Evolutionary conservation across 2,888 invertebrate genomes (phyloP).

Genomic region (Cecidostiba fungosa): DNA sequence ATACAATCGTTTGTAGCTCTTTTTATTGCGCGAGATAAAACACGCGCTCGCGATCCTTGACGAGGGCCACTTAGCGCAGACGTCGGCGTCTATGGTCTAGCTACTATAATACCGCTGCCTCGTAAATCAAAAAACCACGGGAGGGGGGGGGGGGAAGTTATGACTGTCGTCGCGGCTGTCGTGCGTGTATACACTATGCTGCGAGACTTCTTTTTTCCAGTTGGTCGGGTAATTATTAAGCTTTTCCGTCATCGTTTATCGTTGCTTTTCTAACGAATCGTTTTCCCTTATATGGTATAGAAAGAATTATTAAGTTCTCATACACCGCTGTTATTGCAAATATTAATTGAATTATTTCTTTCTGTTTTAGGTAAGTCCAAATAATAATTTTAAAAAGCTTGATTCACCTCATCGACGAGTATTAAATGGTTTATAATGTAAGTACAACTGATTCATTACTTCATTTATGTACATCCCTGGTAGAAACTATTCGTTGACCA

Average conservation of each 20-base stretch:
- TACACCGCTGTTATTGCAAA: background rate
- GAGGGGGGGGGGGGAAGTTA: background rate
- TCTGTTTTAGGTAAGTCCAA: background rate
- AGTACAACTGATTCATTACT: background rate
- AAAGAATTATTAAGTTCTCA: background rate
- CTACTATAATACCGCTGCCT: background rate
- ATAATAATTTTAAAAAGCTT: background rate
- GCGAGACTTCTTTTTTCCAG: background rate
- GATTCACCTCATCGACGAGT: background rate
- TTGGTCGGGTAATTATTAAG: background rate
- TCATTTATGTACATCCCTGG: too few species aligned
- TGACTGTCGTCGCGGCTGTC: background rate
- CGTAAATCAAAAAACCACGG: constrained; percentile 45
- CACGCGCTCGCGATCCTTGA: constrained; percentile 24
- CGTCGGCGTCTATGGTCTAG: background rate
- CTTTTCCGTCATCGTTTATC: constrained; percentile 3
- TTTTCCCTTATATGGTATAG: background rate
- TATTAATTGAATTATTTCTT: background rate
- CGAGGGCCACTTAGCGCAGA: constrained; percentile 34
- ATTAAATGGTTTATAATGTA: background rate
- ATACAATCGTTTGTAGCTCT: constrained; percentile 39
- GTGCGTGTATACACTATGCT: background rate
- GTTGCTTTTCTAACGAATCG: background rate
- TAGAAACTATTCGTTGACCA: too few species aligned
- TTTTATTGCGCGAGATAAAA: constrained; percentile 44